Evolutionary conservation across 2,113 vertebrate species (phyloP), one percentile per base, ranked within the genome.

Genomic region (Scatophagus argus): DNA sequence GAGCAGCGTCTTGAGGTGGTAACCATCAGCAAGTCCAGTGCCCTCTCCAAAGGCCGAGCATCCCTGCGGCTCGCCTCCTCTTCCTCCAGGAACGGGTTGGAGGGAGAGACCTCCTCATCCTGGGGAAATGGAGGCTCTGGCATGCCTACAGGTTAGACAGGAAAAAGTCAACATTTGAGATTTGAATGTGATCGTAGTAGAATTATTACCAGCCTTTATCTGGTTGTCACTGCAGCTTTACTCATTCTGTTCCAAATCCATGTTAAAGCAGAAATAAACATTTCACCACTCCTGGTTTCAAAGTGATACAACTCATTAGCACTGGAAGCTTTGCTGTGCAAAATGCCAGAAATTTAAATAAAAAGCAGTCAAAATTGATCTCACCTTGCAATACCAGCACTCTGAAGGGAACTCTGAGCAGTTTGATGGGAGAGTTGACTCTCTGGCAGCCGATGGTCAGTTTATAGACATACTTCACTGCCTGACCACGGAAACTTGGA

Each of bases 391-490:
- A 91, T 74, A 99, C 95, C 0, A 99, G 94, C 56, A 99, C 98
- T 34, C 98, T 94, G 94, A 99, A 96, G 54, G 98, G 98, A 13
- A 99, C 97, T 0, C 97, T 89, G 32, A 99, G 96, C 0, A 99
- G 96, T 82, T 99, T 99, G 95, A 99, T 99, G 47, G 98, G 97
- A 0, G 97, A 99, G 94, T 98, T 99, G 86, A 99, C 98, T 1
- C 98, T 95, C 92, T 99, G 98, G 92, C 98, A 99, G 91, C 98
- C 98, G 3, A 99, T 96, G 56, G 98, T 99, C 90, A 99, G 88
- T 88, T 99, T 99, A 94, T 99, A 99, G 77, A 98, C 97, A 0
- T 99, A 99, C 86, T 99, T 99, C 77, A 99, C 98, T 0, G 97
- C 95, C 91, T 99, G 98, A 1, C 98, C 98, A 3, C 98, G 96